Percentiles rank a stretch among this genome's conserved stretches.
These are phyloP conservation scores for Exocentrus adspersus DNA, from an alignment of 2,888 invertebrate species.

Conservation along the genomic window DNA sequence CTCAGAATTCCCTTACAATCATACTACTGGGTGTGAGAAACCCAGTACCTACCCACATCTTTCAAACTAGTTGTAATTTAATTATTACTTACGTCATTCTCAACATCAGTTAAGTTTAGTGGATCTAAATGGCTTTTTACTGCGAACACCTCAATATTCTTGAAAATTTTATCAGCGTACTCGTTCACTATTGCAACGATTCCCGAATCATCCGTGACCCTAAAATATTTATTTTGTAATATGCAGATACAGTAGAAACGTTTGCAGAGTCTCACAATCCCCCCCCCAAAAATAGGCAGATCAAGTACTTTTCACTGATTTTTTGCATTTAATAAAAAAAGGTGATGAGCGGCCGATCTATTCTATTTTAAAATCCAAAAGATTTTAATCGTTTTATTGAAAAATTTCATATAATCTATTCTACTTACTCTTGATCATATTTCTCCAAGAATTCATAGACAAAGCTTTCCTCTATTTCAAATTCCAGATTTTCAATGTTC, in stretches of 20 bases:
- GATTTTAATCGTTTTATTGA: no score
- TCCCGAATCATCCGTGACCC: constrained; percentile 11
- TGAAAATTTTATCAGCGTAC: constrained; percentile 65
- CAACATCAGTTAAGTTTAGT: neutral
- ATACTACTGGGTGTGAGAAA: no score
- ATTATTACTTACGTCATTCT: neutral
- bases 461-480: neutral
- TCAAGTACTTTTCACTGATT: no score
- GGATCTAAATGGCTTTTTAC: neutral
- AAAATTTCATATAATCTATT: neutral
- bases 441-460: neutral
- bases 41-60: no score
- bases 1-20: no score
- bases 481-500: neutral
- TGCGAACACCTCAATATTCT: constrained; percentile 62
- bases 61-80: constrained; percentile 49
- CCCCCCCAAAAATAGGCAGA: no score
- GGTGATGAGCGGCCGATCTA: no score
- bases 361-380: no score
- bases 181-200: constrained; percentile 37
- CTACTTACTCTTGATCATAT: neutral
- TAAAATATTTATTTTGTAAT: no score
- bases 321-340: no score
- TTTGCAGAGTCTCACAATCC: no score
- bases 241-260: no score